Evolutionary conservation across 2,113 vertebrate genomes (phyloP), one percentile per base, ranked within the genome.

Genomic region (Notarius quadriscutis): DNA sequence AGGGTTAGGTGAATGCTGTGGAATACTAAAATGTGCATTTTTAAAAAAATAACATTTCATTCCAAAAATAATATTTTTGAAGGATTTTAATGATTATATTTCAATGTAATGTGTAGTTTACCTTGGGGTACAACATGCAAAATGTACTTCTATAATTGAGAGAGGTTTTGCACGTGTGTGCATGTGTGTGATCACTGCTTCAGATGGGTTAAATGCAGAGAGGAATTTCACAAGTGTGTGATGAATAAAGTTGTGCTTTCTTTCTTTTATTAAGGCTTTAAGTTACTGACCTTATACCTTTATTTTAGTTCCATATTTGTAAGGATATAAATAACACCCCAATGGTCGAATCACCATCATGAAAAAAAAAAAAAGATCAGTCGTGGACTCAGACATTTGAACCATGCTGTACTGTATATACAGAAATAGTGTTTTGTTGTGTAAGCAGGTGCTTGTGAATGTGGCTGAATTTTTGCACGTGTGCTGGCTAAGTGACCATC

Each of bases 381-480:
- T 78, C 27, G 11, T 55, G 20, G 74, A 55, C 77, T 79, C 11
- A 53, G 75, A 78, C 22, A 27, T 57, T 27, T 57, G 77, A 79
- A 30, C 77, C 77, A 17, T 58, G 53, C 53, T 80, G 53, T 80
- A 18, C 53, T 80, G 53, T 80, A 18, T 57, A 80, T 57, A 78
- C 14, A 57, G 50, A 79, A 18, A 34, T 2, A 18, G 75, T 0
- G 14, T 55, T 27, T 4, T 57, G 25, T 30, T 30, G 53, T 18
- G n/a, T 14, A 57, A 30, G 53, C 53, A 2, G n/a, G n/a, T 58
- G 25, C 12, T 0, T 14, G 25, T 27, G 50, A 25, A 53, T 55
- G 25, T 78, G 75, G 27, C 50, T 51, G 48, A 15, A 79, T 55
- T 57, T 51, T n/a, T 55, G 5, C 8, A 22, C 30, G 27, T 7